Percentiles rank a stretch among this genome's conserved stretches.
These are phyloP conservation scores for Neodon shergylaensis DNA, from an alignment of 2,113 vertebrate genomes.

Conservation along the genomic window DNA sequence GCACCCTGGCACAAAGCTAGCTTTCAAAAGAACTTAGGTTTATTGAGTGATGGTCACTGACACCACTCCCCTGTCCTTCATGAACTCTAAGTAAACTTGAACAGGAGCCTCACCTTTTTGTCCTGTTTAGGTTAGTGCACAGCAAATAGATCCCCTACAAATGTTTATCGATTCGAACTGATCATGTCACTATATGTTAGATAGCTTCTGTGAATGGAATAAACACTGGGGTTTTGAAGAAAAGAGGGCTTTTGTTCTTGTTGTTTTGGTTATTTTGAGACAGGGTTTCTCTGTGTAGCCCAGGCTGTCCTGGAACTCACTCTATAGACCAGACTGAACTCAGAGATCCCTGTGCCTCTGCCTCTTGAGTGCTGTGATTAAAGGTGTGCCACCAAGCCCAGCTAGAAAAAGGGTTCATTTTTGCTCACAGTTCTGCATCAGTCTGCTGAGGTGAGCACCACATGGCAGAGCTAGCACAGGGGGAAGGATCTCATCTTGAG, in stretches of 20 bases:
- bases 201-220: background rate
- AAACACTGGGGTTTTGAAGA: background rate
- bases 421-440: background rate
- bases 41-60: background rate
- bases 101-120: background rate
- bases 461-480: background rate
- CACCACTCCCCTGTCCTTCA: background rate
- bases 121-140: background rate
- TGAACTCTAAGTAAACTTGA: background rate
- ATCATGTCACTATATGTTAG: background rate
- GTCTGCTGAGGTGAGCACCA: background rate
- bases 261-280: background rate
- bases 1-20: background rate
- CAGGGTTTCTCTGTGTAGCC: background rate
- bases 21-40: background rate
- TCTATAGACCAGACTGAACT: too few relatives aligned
- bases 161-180: slow-evolving; percentile 26
- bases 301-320: background rate
- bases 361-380: background rate
- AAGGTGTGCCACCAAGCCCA: background rate
- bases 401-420: background rate
- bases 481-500: background rate
- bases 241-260: background rate
- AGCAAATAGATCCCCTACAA: background rate
- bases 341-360: too few relatives aligned